Evolutionary conservation across 2,888 invertebrate genomes (phyloP), one percentile per base, ranked within the genome.

Genomic region (Mimachlamys varia): DNA sequence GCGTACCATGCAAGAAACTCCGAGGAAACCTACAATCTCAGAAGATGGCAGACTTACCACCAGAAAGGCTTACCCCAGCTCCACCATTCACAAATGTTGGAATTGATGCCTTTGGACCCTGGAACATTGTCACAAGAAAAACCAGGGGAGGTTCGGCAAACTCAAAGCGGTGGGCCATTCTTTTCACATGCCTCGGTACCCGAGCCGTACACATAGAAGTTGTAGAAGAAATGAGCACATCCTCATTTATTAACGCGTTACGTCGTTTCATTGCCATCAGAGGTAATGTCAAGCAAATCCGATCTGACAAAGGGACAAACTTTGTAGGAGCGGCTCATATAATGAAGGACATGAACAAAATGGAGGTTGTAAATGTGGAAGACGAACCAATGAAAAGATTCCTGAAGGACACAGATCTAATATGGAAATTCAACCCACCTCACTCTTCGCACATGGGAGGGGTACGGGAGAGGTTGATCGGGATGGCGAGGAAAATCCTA

Each of bases 41-140:
- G 88, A 62, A 53, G 88, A 92, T 91, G 93, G 89, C 55, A 0
- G 53, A 89, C 88, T 88, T 93, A 19, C 93, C 93, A 49, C 7
- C 2, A 15, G 92, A 92, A 89, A 22, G 93, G 13, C 0, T 91
- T 3, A 38, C 88, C 37, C 89, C 27, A 88, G 50, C n/a, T 13
- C 92, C 93, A 17, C 92, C 93, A 88, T 93, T 93, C 88, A 90
- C 93, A 0, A 88, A 88, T 62, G 92, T 92, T 62, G 93, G 93
- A 0, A 89, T 93, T 0, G 92, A 93, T 87, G 37, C 22, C n/a
- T 93, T 93, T 88, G 93, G 93, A 49, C 92, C 89, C 17, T 92
- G 92, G 93, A 27, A 22, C 49, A 89, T 92, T 0, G 88, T 90
- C 19, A 37, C 91, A 0, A 27, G 92, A 50, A n/a, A 87, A 15